phyloP scores from a whole-genome alignment of 2,113 vertebrate genomes.

The Sceloporus undulatus region DNA sequence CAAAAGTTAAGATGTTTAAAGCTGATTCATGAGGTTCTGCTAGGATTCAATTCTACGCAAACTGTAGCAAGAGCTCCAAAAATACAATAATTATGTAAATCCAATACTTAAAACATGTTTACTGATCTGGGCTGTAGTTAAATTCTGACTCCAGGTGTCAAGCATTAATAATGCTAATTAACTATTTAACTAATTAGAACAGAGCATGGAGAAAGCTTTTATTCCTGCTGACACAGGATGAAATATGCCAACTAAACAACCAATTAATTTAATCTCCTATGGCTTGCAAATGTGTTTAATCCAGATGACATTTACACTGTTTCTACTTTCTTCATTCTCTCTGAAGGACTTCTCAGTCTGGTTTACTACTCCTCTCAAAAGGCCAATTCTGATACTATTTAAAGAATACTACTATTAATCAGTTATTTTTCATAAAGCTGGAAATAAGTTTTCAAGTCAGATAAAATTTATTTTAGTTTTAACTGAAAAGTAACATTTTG shows the following conservation, averaged over 20 bases:
- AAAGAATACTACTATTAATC: not conserved
- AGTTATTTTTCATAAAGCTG: not conserved
- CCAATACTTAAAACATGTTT: conserved; percentile 32
- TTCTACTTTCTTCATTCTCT: not conserved
- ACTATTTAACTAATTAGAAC: conserved; percentile 58
- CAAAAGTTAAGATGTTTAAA: not conserved
- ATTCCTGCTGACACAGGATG: conserved; percentile 46
- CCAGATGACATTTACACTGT: conserved; percentile 38
- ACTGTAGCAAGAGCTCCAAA: conserved; percentile 26
- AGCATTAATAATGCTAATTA: conserved; percentile 47
- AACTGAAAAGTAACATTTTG: not conserved
- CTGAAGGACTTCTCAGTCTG: accelerated
- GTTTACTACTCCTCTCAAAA: not conserved
- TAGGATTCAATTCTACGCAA: conserved; percentile 72
- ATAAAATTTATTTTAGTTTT: not conserved
- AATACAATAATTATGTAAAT: conserved; percentile 32
- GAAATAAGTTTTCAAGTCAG: not conserved
- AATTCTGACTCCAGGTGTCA: conserved; percentile 22
- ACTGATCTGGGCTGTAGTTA: conserved; percentile 31
- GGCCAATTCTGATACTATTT: accelerated
- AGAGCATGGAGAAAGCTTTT: conserved; percentile 31
- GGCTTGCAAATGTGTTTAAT: conserved; percentile 48
- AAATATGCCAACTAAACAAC: conserved; percentile 50
- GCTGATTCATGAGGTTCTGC: not conserved
- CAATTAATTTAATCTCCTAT: conserved; percentile 51